Evolutionary conservation across 2,888 invertebrate species (phyloP), one percentile per base, ranked within the genome.

Genomic region (Lasius fuliginosus): DNA sequence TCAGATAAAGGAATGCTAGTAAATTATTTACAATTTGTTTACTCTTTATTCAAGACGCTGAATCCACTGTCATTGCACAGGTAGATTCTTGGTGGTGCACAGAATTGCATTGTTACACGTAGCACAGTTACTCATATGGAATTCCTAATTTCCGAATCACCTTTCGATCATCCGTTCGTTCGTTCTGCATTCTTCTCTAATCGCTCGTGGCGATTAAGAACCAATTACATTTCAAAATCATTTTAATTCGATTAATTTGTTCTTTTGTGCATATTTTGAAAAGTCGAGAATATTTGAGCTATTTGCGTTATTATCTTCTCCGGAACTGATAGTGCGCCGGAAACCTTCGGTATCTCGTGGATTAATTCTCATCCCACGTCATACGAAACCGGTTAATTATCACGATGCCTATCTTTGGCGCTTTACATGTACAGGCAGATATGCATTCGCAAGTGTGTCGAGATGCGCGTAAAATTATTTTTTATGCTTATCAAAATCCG

Each of bases 91-190:
- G 73, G 81, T 49, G 75, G 2, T 83, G 36, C 49, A 84, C 87
- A 87, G 86, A 91, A 89, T 88, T 85, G 92, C 92, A 87, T 92
- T 85, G 84, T 86, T 89, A 92, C 93, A 92, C 92, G 92, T 88
- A 90, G 83, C 85, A 40, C 49, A 18, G 53, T 40, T 58, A 87
- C 90, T 83, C 88, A 84, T 71, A 68, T 85, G 82, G 92, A 92
- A 92, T 92, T 88, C 86, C 53, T 69, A 85, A 89, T 84, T 87
- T 82, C 56, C 68, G 82, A 85, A 85, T 84, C 69, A 33, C 68
- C 8, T 64, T 81, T 65, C 84, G 73, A 86, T 82, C 84, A 58
- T 85, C 83, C 23, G 36, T 6, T 6, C 83, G 69, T 87, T 77
- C 84, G 36, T 64, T 82, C 81, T 74, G 56, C 64, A 76, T 74